Conservation (phyloP, 2,797 vertebrate genomes). For the Rhinophrynus dorsalis region DNA sequence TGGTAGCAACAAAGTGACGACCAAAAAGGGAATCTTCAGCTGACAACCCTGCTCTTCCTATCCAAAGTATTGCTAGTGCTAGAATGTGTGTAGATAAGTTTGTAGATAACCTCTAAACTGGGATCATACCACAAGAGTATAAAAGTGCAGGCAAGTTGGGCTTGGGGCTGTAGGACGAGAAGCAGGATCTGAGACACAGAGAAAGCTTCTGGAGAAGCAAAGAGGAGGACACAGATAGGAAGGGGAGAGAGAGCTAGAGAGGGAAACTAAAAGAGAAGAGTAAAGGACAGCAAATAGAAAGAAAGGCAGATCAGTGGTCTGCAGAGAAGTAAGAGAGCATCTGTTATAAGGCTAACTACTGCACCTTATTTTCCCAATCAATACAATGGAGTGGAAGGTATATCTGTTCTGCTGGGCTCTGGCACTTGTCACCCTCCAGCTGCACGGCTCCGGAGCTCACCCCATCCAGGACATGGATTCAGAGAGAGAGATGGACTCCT, state of each 20-base stretch:
- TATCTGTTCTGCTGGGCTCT: slow-evolving; percentile 66
- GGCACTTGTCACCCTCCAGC: slow-evolving; percentile 69
- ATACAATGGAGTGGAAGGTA: slow-evolving; percentile 67
- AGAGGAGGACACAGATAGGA: background rate
- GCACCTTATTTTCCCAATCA: background rate
- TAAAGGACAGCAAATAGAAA: background rate
- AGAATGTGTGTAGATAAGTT: slow-evolving; percentile 78
- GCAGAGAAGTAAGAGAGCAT: background rate
- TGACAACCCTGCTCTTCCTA: slow-evolving; percentile 64
- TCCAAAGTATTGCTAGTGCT: slow-evolving; percentile 58
- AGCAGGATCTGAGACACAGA: slow-evolving; percentile 38
- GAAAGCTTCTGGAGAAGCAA: background rate
- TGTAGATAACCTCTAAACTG: slow-evolving; percentile 64
- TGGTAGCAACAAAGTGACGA: slow-evolving; percentile 65
- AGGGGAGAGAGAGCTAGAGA: background rate
- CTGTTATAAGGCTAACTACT: no score
- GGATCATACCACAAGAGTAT: slow-evolving; percentile 58
- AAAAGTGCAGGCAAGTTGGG: slow-evolving; percentile 52
- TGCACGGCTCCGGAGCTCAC: slow-evolving; percentile 58
- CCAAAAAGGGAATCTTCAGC: slow-evolving; percentile 79
- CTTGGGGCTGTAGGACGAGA: slow-evolving; percentile 32
- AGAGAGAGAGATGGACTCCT: slow-evolving; percentile 66
- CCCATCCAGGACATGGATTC: slow-evolving; percentile 63
- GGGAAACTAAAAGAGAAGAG: background rate
- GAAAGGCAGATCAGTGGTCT: background rate